phyloP scores from a whole-genome alignment of 1,140 invertebrate species.

The Plutomurus gul region DNA sequence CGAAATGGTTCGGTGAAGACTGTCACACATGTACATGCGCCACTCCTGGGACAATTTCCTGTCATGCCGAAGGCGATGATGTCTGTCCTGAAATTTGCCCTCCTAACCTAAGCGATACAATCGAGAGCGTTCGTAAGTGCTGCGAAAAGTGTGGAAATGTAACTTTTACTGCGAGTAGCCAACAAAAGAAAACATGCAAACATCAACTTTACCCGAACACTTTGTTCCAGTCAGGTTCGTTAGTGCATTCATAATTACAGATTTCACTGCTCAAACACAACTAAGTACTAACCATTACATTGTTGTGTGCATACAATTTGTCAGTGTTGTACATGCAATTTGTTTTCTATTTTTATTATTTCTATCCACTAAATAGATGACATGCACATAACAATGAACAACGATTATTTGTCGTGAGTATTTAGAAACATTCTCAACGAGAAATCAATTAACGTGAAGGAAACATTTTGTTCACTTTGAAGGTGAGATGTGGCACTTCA shows the following conservation, averaged over 20 bases:
- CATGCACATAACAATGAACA: no score
- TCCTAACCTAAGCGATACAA: slow-evolving; percentile 17
- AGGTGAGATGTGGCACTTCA: slow-evolving; percentile 83
- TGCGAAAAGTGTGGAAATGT: slow-evolving; percentile 42
- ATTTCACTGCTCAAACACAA: background rate
- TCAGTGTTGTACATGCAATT: no score
- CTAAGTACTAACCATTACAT: background rate
- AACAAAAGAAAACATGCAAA: slow-evolving; percentile 42
- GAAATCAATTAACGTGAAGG: background rate
- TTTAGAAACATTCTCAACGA: no score
- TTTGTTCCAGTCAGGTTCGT: slow-evolving; percentile 48
- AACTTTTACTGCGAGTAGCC: background rate
- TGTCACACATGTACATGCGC: slow-evolving; percentile 50
- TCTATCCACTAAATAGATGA: no score
- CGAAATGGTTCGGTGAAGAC: slow-evolving; percentile 52
- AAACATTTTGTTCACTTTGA: slow-evolving; percentile 9
- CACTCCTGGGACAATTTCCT: slow-evolving; percentile 37
- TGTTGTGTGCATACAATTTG: no score
- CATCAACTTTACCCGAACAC: slow-evolving; percentile 49
- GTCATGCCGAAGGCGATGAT: slow-evolving; percentile 25
- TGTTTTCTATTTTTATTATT: no score
- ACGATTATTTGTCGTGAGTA: no score
- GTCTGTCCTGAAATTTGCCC: slow-evolving; percentile 40
- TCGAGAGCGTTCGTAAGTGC: slow-evolving; percentile 33
- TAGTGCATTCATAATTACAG: background rate